Conservation (phyloP, 2,888 invertebrate species). For the Orthosia gracilis region DNA sequence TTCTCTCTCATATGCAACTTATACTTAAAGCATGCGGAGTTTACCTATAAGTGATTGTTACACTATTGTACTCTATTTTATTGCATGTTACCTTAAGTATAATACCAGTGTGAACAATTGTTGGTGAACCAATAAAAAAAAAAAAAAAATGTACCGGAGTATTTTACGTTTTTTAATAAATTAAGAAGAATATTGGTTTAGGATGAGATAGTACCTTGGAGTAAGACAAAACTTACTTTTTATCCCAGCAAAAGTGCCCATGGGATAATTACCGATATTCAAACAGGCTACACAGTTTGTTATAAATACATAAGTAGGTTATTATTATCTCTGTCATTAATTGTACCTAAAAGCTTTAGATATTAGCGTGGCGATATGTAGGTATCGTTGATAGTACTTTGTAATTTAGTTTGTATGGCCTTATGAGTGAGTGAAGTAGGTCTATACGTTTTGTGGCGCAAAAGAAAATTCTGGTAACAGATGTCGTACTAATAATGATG, state of each 20-base stretch:
- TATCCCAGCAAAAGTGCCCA: not conserved
- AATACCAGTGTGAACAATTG: too few species aligned
- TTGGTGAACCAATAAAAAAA: too few species aligned
- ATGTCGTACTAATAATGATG: not conserved
- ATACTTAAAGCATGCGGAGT: too few species aligned
- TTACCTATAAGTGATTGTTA: too few species aligned
- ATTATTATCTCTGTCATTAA: not conserved
- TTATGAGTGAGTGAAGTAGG: not conserved
- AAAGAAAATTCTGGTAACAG: not conserved
- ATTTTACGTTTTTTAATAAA: too few species aligned
- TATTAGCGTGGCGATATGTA: constrained; percentile 1
- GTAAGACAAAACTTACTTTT: not conserved
- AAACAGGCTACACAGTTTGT: not conserved
- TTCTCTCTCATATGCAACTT: too few species aligned
- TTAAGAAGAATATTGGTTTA: not conserved
- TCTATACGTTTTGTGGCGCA: not conserved
- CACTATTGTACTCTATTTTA: too few species aligned
- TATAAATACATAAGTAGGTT: constrained; percentile 13
- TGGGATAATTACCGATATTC: too few species aligned
- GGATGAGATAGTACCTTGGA: not conserved
- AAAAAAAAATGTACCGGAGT: too few species aligned
- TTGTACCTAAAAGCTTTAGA: constrained; percentile 44
- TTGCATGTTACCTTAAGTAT: too few species aligned
- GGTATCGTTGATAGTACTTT: not conserved
- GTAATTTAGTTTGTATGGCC: not conserved